Conservation (phyloP, 2,888 invertebrate species). For the Brachylomia viminalis region DNA sequence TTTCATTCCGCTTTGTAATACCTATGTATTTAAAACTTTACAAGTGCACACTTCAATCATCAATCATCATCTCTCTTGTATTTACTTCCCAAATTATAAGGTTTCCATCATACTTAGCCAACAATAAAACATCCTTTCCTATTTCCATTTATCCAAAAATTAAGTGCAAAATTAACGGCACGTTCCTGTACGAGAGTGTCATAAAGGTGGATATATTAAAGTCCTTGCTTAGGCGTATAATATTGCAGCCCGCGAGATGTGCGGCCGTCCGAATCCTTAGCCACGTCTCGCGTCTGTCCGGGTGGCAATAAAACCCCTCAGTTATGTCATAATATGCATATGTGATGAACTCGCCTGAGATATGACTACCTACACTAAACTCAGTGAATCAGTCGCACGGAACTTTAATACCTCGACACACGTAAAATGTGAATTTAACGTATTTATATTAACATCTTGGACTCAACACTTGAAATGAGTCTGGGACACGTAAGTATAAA, state of each 20-base stretch:
- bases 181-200: slow-evolving; percentile 72
- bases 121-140: slow-evolving; percentile 41
- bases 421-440: slow-evolving; percentile 64
- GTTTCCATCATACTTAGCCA: not conserved
- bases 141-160: slow-evolving; percentile 62
- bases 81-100: not conserved
- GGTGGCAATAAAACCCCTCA: slow-evolving; percentile 85
- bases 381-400: slow-evolving; percentile 77
- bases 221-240: slow-evolving; percentile 79
- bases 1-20: slow-evolving; percentile 5
- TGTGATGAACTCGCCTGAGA: slow-evolving; percentile 80
- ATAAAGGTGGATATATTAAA: slow-evolving; percentile 84
- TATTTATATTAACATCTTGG: slow-evolving; percentile 60
- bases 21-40: not conserved
- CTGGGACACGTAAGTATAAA: slow-evolving; percentile 12
- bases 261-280: slow-evolving; percentile 79
- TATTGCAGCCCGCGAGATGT: slow-evolving; percentile 71
- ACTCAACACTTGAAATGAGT: slow-evolving; percentile 33
- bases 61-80: not conserved
- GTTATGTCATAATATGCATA: slow-evolving; percentile 88
- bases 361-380: slow-evolving; percentile 79
- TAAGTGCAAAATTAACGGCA: slow-evolving; percentile 77
- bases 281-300: slow-evolving; percentile 86
- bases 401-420: slow-evolving; percentile 65
- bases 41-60: no score